Base-by-base conservation (phyloP, 2,113 vertebrate genomes). In the Nanorana parkeri region DNA sequence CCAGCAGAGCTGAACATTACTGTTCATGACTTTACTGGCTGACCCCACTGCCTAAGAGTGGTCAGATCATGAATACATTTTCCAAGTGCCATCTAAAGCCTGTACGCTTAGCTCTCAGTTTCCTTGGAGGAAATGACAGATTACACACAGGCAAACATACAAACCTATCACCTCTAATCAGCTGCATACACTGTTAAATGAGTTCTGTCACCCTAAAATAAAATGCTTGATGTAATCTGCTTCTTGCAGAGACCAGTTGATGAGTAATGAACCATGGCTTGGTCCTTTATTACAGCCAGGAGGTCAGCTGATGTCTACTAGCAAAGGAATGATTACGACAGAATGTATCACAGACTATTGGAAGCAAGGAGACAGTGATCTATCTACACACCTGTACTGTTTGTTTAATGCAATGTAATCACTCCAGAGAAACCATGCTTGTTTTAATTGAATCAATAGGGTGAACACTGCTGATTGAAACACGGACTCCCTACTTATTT, bases 371-470 rank as follows among this genome's bases (percentile, higher is more conserved):
- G 23, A 26, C 24, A 73, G 52, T 32, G 54, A 60, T 21, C 26
- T 58, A 36, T n/a, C 20, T 60, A 2, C 10, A 21, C 58, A n/a
- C 23, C 1, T 2, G 4, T 60, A n/a, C 51, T 67, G 24, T 55
- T 51, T 56, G 26, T 32, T 55, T 78, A 66, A 64, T 77, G 21
- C 21, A 77, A 64, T 64, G 60, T 26, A 64, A 29, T 68, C 26
- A 4, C 63, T 67, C 77, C 11, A 56, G 47, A 68, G 64, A 52
- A 36, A 24, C 21, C 13, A 67, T 29, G 55, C 63, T 67, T 21
- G 17, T 17, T 5, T 28, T 78, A 68, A 78, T 29, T 56, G 77
- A 67, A 67, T 66, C 41, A 68, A 67, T 78, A 16, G 51, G 20
- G 41, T 67, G 63, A 32, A 52, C 2, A 52, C 13, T 28, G 16